These are phyloP conservation scores for Mythimna impura DNA, from an alignment of 2,888 invertebrate genomes.

Conservation along the genomic window DNA sequence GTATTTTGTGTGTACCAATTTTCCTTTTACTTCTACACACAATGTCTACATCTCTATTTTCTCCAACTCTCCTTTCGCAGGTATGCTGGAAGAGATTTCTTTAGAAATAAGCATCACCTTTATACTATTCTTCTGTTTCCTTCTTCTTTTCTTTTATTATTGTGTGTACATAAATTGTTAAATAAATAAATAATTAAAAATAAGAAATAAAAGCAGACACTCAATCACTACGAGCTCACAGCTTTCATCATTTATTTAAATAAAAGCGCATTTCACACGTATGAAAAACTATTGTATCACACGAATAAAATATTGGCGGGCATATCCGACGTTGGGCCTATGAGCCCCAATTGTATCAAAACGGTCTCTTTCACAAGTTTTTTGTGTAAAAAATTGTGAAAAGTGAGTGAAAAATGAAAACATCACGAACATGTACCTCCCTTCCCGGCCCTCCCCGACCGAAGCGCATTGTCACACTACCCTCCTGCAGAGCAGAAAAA, in stretches of 20 bases:
- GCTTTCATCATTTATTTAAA: constrained; percentile 29
- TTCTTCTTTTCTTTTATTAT: no score
- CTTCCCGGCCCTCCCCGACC: constrained; percentile 59
- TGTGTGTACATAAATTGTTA: no score
- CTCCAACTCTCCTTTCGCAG: no score
- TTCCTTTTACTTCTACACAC: no score
- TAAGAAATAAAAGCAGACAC: not conserved
- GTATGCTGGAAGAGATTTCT: no score
- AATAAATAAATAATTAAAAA: no score
- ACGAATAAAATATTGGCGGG: constrained; percentile 54
- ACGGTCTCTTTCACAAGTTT: constrained; percentile 71
- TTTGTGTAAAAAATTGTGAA: constrained; percentile 74
- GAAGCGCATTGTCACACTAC: constrained; percentile 83
- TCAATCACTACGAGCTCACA: constrained; percentile 15
- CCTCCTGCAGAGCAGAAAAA: constrained; percentile 81
- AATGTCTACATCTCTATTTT: no score
- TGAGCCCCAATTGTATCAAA: constrained; percentile 70
- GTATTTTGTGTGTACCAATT: no score
- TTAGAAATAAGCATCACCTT: no score
- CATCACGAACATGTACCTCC: constrained; percentile 79
- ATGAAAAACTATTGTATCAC: constrained; percentile 50
- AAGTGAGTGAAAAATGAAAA: constrained; percentile 88
- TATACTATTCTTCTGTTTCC: no score
- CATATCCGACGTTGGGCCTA: constrained; percentile 53
- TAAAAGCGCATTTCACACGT: constrained; percentile 18